Percentiles rank a stretch among this genome's conserved stretches.
These are phyloP conservation scores for Danio rerio DNA, from an alignment of 2,113 vertebrate genomes.

Conservation along the genomic window GRCz12tu NC_133196.1:26960501-26961000, in stretches of 20 bases:
- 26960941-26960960: background rate
- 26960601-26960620: background rate
- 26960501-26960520: background rate
- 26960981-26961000: constrained; percentile 1
- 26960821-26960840: background rate
- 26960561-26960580: background rate
- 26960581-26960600: background rate
- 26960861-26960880: background rate
- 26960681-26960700: background rate
- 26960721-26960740: background rate
- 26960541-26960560: background rate
- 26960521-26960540: background rate
- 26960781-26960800: background rate
- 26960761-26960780: background rate
- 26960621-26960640: background rate
- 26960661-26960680: no score
- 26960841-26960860: background rate
- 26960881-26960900: background rate
- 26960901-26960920: background rate
- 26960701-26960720: background rate
- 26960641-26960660: background rate
- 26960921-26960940: background rate
- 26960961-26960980: background rate
- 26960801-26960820: background rate
- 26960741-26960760: no score